Percentiles rank a stretch among this genome's conserved stretches.
phyloP scores from a whole-genome alignment of 2,888 invertebrate species.

The Rhaphigaster nebulosa region DNA sequence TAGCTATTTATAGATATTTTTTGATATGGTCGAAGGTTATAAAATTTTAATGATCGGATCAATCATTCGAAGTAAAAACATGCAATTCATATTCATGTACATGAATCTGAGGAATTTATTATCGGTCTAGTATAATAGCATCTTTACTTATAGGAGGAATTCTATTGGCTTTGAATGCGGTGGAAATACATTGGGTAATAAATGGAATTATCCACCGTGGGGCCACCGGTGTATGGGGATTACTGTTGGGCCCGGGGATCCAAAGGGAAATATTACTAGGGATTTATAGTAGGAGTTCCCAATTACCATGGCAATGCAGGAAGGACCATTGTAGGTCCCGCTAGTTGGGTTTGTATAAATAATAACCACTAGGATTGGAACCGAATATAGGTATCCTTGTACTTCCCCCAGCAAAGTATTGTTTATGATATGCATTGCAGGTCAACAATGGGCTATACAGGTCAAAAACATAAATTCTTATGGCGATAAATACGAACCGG shows the following conservation, averaged over 20 bases:
- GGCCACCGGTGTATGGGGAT: neutral
- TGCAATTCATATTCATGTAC: too few species aligned
- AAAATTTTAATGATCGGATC: too few species aligned
- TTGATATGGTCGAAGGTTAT: too few species aligned
- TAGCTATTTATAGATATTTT: too few species aligned
- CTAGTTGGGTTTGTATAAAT: neutral
- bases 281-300: conserved; percentile 23
- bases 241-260: neutral
- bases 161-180: neutral
- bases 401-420: neutral
- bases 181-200: neutral
- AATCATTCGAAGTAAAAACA: too few species aligned
- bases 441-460: neutral
- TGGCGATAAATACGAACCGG: neutral
- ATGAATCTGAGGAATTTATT: neutral
- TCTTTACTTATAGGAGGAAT: neutral
- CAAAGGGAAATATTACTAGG: conserved; percentile 21
- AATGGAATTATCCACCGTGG: neutral
- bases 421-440: neutral
- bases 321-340: neutral
- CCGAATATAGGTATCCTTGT: neutral
- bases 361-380: neutral
- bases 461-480: neutral
- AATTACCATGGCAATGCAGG: neutral
- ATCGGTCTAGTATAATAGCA: neutral